These are phyloP conservation scores for Shargacucullia verbasci DNA, from an alignment of 2,888 invertebrate species.

Conservation along the genomic window DNA sequence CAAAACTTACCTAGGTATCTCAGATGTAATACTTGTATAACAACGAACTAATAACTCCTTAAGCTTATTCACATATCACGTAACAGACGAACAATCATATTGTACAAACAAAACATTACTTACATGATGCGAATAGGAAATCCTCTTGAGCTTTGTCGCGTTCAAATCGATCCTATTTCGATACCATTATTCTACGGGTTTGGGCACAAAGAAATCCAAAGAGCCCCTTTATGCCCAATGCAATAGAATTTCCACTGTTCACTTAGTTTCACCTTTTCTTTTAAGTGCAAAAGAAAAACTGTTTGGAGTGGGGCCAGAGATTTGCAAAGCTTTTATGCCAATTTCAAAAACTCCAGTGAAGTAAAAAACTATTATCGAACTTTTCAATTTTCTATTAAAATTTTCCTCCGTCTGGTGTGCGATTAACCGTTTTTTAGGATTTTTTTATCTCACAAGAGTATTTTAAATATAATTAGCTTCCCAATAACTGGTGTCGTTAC, in stretches of 20 bases:
- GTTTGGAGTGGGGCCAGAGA: constrained; percentile 53
- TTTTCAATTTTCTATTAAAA: constrained; percentile 37
- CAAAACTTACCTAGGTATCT: not conserved
- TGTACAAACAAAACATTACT: constrained; percentile 38
- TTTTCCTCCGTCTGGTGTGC: constrained; percentile 6
- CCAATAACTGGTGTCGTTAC: constrained; percentile 20
- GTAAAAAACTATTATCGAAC: constrained; percentile 47
- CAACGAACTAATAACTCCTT: not conserved
- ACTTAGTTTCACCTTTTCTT: constrained; percentile 66
- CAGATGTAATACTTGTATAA: not conserved
- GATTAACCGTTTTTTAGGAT: not conserved
- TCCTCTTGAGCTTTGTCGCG: constrained; percentile 50
- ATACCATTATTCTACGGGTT: constrained; percentile 56
- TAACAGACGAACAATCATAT: constrained; percentile 24
- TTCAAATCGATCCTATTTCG: constrained; percentile 50
- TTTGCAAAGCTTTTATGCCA: constrained; percentile 52
- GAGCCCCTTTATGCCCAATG: constrained; percentile 54
- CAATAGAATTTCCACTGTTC: constrained; percentile 63
- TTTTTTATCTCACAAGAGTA: not conserved
- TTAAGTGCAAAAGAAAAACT: constrained; percentile 67
- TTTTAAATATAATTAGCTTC: not conserved
- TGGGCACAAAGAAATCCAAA: constrained; percentile 56
- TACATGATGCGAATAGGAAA: constrained; percentile 46
- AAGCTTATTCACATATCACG: constrained; percentile 5
- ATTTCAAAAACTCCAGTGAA: constrained; percentile 48